Conservation (phyloP, 2,888 invertebrate species). For the Nowickia ferox region DNA sequence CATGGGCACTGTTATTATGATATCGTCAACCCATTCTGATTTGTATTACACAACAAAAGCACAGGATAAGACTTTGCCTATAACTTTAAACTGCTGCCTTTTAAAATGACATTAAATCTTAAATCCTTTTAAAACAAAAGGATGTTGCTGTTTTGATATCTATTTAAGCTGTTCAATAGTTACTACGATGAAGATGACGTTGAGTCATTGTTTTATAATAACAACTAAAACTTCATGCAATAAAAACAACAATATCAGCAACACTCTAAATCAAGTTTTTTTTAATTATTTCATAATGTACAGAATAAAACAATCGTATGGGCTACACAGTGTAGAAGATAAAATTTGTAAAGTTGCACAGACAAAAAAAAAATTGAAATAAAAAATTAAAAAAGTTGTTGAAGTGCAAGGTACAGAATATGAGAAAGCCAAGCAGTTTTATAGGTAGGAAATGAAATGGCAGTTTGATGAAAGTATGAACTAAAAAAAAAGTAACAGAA, state of each 20-base stretch:
- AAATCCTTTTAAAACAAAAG: conserved; percentile 47
- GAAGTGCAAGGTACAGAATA: conserved; percentile 54
- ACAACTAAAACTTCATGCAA: neutral
- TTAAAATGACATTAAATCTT: conserved; percentile 1
- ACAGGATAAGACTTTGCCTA: neutral
- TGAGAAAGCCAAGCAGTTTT: conserved; percentile 10
- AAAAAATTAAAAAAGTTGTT: conserved; percentile 47
- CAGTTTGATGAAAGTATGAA: neutral
- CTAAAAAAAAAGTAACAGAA: neutral
- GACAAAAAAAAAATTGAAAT: neutral
- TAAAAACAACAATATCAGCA: conserved; percentile 11
- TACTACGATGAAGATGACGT: conserved; percentile 10
- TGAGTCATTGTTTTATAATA: conserved; percentile 31
- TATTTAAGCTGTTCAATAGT: conserved; percentile 16
- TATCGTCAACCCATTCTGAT: too few relatives aligned
- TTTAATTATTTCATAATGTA: conserved; percentile 45
- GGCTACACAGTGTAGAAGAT: neutral
- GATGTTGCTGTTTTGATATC: conserved; percentile 3
- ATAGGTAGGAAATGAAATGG: neutral
- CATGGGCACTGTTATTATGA: too few relatives aligned
- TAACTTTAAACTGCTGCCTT: neutral
- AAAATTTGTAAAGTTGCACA: conserved; percentile 23
- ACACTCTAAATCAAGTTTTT: conserved; percentile 38
- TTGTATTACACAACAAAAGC: conserved; percentile 10
- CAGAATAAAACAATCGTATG: conserved; percentile 15